phyloP scores from a whole-genome alignment of 2,797 vertebrate species.

The Pelochelys cantorii region DNA sequence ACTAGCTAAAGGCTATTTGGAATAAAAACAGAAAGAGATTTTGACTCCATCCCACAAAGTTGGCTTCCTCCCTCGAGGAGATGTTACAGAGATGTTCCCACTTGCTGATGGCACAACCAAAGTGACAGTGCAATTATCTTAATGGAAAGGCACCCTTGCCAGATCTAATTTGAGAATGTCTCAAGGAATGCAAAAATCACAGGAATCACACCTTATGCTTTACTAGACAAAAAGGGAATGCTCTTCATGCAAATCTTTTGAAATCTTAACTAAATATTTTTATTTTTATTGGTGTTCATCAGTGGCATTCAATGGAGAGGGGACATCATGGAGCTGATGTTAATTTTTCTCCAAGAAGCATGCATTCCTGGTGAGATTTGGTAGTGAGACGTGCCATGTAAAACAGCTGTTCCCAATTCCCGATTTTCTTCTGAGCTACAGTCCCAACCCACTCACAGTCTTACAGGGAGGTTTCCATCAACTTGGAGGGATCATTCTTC shows the following conservation, averaged over 20 bases:
- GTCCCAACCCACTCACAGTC: background rate
- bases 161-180: background rate
- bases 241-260: background rate
- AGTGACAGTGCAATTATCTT: background rate
- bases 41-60: background rate
- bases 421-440: background rate
- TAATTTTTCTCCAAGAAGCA: background rate
- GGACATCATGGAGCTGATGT: accelerated
- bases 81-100: background rate
- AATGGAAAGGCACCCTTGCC: background rate
- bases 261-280: background rate
- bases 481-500: background rate
- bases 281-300: background rate
- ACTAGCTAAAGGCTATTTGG: background rate
- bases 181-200: background rate
- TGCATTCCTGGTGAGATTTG: accelerated
- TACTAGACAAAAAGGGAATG: background rate
- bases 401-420: background rate
- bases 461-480: background rate
- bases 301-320: accelerated
- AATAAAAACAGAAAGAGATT: background rate
- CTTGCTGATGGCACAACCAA: background rate
- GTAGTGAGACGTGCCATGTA: background rate
- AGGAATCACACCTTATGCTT: background rate
- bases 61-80: background rate